A percentile compares a stretch with the other conserved stretches of the same genome.
Evolutionary conservation across 2,888 invertebrate species (phyloP).

Genomic region (Protula sp.): DNA sequence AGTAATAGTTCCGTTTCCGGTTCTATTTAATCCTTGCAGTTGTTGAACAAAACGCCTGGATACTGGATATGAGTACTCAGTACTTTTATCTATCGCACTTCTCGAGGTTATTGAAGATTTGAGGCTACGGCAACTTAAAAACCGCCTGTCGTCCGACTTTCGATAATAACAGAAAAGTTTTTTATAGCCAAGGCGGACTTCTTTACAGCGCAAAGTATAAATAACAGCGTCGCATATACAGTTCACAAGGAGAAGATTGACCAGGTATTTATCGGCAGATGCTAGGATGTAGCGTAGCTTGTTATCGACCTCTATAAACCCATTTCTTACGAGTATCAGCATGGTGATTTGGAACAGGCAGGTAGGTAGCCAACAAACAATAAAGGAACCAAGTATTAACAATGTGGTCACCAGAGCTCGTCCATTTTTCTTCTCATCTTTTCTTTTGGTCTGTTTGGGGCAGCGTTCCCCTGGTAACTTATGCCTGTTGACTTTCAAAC

Average conservation of each 20-base stretch:
- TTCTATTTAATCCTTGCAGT: too few species aligned
- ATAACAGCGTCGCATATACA: not conserved
- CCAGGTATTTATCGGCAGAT: not conserved
- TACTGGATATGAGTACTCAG: too few species aligned
- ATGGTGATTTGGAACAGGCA: not conserved
- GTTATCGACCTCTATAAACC: not conserved
- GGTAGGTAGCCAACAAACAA: not conserved
- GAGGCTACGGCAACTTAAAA: too few species aligned
- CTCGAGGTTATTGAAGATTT: too few species aligned
- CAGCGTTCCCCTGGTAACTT: not conserved
- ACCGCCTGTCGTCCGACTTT: not conserved
- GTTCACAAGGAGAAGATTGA: not conserved
- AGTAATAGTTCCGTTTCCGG: too few species aligned
- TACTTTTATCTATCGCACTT: too few species aligned
- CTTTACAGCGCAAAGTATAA: not conserved
- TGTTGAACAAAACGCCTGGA: too few species aligned
- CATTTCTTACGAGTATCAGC: not conserved
- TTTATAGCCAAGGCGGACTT: not conserved
- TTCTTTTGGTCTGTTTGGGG: not conserved
- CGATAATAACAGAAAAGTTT: not conserved
- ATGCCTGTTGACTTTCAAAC: slow-evolving; percentile 3
- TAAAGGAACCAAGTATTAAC: not conserved
- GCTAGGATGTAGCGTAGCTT: not conserved
- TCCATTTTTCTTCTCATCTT: not conserved
- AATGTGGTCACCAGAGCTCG: not conserved